Percentiles rank a stretch among this genome's conserved stretches.
Evolutionary conservation across 2,113 vertebrate genomes (phyloP).

Genomic region (Ameiurus melas): DNA sequence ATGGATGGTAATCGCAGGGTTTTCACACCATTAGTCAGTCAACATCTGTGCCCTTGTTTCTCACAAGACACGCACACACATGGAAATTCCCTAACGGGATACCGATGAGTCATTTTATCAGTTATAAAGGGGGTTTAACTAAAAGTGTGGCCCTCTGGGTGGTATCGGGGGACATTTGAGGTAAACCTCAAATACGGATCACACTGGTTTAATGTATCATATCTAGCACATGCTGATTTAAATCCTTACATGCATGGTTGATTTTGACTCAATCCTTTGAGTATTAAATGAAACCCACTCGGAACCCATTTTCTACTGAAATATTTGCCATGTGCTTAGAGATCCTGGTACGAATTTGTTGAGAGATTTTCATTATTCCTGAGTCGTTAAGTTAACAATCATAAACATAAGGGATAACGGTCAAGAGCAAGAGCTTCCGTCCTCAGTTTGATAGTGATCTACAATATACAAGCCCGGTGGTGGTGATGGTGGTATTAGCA

Average conservation of each 20-base stretch:
- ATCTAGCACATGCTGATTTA: too few relatives aligned
- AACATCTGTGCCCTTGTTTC: slow-evolving; percentile 55
- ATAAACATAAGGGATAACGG: not conserved
- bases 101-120: not conserved
- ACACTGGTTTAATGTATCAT: not conserved
- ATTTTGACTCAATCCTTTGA: not conserved
- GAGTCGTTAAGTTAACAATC: not conserved
- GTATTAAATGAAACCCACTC: not conserved
- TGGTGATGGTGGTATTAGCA: not conserved
- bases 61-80: not conserved
- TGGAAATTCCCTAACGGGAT: not conserved
- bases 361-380: not conserved
- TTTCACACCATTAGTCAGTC: slow-evolving; percentile 61
- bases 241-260: not conserved
- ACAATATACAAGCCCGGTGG: not conserved
- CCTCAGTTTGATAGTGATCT: not conserved
- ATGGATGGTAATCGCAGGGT: slow-evolving; percentile 52
- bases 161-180: not conserved
- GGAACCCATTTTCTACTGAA: not conserved
- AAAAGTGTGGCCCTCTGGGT: not conserved
- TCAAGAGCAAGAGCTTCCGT: not conserved
- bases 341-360: not conserved
- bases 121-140: not conserved
- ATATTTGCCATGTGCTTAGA: not conserved
- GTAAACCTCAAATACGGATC: not conserved